phyloP scores from a whole-genome alignment of 2,113 vertebrate species.

The Chloebia gouldiae region DNA sequence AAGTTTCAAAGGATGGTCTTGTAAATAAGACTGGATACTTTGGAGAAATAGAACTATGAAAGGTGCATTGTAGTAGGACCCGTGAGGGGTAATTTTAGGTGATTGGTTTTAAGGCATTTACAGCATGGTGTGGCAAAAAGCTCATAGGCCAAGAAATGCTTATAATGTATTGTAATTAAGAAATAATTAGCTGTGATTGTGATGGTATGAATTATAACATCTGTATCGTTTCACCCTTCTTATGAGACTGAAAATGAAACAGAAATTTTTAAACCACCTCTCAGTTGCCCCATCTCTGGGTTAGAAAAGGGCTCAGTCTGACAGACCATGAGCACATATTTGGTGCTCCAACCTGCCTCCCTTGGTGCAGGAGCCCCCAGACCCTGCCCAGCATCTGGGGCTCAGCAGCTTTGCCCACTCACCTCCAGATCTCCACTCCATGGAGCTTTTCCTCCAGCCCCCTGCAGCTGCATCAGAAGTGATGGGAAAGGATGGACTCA shows the following conservation, averaged over 20 bases:
- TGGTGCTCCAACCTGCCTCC: neutral
- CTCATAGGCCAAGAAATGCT: neutral
- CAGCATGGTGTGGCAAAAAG: neutral
- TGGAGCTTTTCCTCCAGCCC: neutral
- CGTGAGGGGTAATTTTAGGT: neutral
- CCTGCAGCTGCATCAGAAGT: neutral
- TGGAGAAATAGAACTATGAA: neutral
- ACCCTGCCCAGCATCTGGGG: rapidly evolving
- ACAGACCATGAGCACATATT: rapidly evolving
- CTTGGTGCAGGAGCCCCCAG: neutral
- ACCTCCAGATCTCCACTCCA: rapidly evolving
- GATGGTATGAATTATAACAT: neutral
- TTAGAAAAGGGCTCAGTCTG: neutral
- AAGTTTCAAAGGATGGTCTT: neutral
- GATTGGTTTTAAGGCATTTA: neutral
- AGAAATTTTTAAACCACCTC: neutral
- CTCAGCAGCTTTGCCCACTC: neutral
- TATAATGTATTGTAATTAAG: neutral
- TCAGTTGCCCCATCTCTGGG: neutral
- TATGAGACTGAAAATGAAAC: neutral
- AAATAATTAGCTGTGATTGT: neutral
- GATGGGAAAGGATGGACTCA: neutral
- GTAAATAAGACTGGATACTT: neutral
- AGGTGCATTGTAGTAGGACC: neutral
- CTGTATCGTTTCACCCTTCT: neutral